Base-by-base conservation (phyloP, 2,797 vertebrate species). In the Lemur catta region DNA sequence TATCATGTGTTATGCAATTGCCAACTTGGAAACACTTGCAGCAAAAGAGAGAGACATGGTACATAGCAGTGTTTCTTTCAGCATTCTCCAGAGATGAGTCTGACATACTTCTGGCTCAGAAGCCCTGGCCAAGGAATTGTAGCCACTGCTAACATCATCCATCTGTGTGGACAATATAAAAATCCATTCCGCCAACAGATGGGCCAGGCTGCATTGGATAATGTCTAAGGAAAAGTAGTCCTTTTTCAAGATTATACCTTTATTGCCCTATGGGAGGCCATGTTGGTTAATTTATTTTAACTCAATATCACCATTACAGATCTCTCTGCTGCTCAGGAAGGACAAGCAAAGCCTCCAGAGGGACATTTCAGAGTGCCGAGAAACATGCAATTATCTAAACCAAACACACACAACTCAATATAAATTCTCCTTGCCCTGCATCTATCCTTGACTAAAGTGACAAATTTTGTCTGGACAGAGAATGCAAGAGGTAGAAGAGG, bases 91-190 rank as follows among this genome's bases (percentile, higher is more conserved):
- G 71, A 92, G 48, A 94, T 55, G 82, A 91, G 28, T 93, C 78
- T 96, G 43, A 92, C 81, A 91, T 5, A 81, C 26, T 92, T 76
- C 61, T 81, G 59, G 79, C 74, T 84, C 74, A 72, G 41, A 92
- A 86, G 48, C 8, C 35, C 57, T 41, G 41, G 65, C 57, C 71
- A 38, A 81, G 46, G 43, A 48, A 94, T 75, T 78, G 14, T 22
- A 91, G 50, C 43, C 38, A 59, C 84, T 65, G 28, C 41, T 89
- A 72, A 94, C 63, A 92, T 86, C 84, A 88, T 50, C 88, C 84
- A 65, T 96, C 87, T 95, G 91, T 89, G 93, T 94, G 59, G 55
- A 94, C 59, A 89, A 89, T 76, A 76, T 94, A 67, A 92, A 89
- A 79, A 59, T 52, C 26, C 41, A 2, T 61, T 92, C 76, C 71